Conservation (phyloP, 2,797 vertebrate genomes). For the Peromyscus eremicus region DNA sequence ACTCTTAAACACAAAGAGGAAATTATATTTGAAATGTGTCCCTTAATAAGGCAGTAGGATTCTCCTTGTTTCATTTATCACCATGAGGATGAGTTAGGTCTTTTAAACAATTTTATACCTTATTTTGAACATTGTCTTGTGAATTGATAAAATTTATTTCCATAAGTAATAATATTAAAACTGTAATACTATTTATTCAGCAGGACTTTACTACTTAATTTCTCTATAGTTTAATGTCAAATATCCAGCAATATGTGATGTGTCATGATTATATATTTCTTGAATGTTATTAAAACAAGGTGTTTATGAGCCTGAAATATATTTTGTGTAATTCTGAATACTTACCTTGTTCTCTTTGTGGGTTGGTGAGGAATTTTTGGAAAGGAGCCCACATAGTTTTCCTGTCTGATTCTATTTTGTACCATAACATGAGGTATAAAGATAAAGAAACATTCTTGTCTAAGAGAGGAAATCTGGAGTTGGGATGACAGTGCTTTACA, state of each 20-base stretch:
- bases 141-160: not conserved
- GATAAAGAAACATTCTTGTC: fast-evolving
- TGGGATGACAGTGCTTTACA: not conserved
- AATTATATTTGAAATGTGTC: not conserved
- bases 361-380: not conserved
- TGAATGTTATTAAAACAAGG: not conserved
- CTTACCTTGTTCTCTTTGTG: not conserved
- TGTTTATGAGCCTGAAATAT: not conserved
- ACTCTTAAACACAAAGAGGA: not conserved
- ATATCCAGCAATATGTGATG: not conserved
- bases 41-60: not conserved
- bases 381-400: not conserved
- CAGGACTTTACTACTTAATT: not conserved
- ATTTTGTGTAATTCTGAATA: not conserved
- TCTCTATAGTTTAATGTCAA: not conserved
- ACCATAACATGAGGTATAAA: not conserved
- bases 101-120: not conserved
- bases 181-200: not conserved
- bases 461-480: not conserved
- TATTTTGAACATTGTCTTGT: not conserved
- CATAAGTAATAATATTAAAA: not conserved
- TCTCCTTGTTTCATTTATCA: not conserved
- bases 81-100: not conserved
- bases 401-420: not conserved
- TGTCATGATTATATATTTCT: not conserved